Base-by-base conservation (phyloP, 1,140 invertebrate genomes). In the Ooceraea biroi region DNA sequence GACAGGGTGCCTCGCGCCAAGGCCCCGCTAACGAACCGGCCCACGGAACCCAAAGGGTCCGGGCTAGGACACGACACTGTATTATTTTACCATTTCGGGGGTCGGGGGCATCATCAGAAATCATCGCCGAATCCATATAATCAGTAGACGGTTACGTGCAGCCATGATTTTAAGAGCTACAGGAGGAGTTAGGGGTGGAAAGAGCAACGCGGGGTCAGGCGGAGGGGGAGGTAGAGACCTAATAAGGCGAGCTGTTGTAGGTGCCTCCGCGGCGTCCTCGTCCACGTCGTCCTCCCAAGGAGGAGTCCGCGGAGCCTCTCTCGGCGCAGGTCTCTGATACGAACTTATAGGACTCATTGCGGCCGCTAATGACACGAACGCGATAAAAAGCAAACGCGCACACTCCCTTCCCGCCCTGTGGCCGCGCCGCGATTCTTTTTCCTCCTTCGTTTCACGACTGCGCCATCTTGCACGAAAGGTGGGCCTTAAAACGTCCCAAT, bases 111-210 rank as follows among this genome's bases (percentile, higher is more conserved):
- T 93, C 91, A 90, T 93, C 92, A 91, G 91, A 92, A 92, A 92
- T 93, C 91, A 93, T 92, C 90, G 91, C 84, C 90, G 89, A 93
- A 93, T 93, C 85, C 91, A 92, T 91, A 93, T 92, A 93, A 93
- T 93, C 92, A 93, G 89, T 77, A 88, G 90, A 88, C 85, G 87
- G 88, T 92, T 92, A 91, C 88, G 85, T 90, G 89, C 91, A 91
- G 92, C 88, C 88, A 86, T 85, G 82, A 91, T 90, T 91, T 90
- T 90, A 90, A 92, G 78, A 83, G 87, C 57, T 77, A 55, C 52
- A 88, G 36, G 41, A 44, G 3, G 25, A 2, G 61, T 14, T 84
- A 63, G 60, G 7, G 36, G 25, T 12, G 36, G 11, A 41, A 78
- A 25, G 72, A 44, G 52, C 46, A 46, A 25, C 36, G 46, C 4